phyloP scores from a whole-genome alignment of 2,888 invertebrate species.

The Diarsia brunnea region DNA sequence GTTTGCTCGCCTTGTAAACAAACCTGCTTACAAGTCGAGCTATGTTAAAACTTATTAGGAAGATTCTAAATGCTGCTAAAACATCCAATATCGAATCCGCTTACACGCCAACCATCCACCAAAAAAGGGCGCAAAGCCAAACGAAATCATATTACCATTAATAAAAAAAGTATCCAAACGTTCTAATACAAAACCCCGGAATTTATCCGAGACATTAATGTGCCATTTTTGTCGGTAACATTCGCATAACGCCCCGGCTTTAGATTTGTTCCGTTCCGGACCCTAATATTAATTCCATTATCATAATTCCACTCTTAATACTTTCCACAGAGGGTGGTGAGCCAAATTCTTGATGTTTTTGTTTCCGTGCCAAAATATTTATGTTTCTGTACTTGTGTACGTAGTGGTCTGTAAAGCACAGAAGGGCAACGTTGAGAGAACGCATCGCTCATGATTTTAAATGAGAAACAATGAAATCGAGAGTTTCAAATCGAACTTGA shows the following conservation, averaged over 20 bases:
- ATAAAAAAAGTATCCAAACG: slow-evolving; percentile 58
- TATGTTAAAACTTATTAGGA: not conserved
- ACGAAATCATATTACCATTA: slow-evolving; percentile 62
- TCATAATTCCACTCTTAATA: slow-evolving; percentile 76
- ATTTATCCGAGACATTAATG: slow-evolving; percentile 63
- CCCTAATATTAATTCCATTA: slow-evolving; percentile 77
- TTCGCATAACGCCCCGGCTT: slow-evolving; percentile 59
- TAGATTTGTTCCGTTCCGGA: slow-evolving; percentile 64
- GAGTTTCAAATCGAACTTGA: not conserved
- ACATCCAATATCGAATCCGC: slow-evolving; percentile 15
- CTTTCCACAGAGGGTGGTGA: slow-evolving; percentile 66
- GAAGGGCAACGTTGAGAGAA: slow-evolving; percentile 13
- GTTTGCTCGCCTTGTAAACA: no score
- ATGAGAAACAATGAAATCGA: not conserved
- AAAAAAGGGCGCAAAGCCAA: slow-evolving; percentile 42
- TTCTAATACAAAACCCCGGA: slow-evolving; percentile 54
- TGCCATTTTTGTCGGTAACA: slow-evolving; percentile 64
- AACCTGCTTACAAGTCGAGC: no score
- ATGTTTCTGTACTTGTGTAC: slow-evolving; percentile 63
- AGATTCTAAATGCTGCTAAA: not conserved
- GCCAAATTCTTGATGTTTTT: slow-evolving; percentile 70
- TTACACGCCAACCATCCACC: not conserved
- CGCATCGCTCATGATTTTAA: no score
- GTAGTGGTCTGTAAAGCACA: not conserved
- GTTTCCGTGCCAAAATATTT: slow-evolving; percentile 75